These are phyloP conservation scores for Prietella phreatophila DNA, from an alignment of 2,113 vertebrate species.

Conservation along the genomic window DNA sequence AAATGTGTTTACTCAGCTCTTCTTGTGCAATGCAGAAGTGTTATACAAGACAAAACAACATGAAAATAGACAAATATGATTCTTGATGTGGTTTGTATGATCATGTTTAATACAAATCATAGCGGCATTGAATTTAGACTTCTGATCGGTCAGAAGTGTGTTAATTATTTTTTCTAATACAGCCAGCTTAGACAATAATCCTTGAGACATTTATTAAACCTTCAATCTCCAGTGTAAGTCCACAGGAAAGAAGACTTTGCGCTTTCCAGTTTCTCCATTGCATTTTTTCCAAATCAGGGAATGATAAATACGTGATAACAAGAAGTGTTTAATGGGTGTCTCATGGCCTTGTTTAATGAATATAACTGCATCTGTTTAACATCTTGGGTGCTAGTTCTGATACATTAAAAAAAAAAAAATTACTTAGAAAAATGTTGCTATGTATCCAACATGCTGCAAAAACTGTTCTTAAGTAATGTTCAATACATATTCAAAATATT, in stretches of 20 bases:
- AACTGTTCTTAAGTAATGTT: not conserved
- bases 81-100: not conserved
- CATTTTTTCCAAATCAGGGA: not conserved
- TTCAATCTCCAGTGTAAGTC: not conserved
- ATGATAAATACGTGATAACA: not conserved
- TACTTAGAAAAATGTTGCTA: not conserved
- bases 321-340: not conserved
- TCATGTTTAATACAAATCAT: not conserved
- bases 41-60: conserved; percentile 9
- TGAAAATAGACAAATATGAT: not conserved
- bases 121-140: not conserved
- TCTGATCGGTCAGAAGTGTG: not conserved
- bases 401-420: not conserved
- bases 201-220: not conserved
- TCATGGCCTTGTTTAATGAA: not conserved
- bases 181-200: not conserved
- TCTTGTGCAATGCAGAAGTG: not conserved
- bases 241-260: not conserved
- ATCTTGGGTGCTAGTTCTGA: not conserved
- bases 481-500: not conserved
- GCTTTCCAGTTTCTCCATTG: not conserved
- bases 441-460: not conserved
- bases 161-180: not conserved
- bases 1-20: conserved; percentile 28
- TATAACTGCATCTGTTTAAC: not conserved